Evolutionary conservation across 2,888 invertebrate genomes (phyloP).

Genomic region (Dasypogon diadema): DNA sequence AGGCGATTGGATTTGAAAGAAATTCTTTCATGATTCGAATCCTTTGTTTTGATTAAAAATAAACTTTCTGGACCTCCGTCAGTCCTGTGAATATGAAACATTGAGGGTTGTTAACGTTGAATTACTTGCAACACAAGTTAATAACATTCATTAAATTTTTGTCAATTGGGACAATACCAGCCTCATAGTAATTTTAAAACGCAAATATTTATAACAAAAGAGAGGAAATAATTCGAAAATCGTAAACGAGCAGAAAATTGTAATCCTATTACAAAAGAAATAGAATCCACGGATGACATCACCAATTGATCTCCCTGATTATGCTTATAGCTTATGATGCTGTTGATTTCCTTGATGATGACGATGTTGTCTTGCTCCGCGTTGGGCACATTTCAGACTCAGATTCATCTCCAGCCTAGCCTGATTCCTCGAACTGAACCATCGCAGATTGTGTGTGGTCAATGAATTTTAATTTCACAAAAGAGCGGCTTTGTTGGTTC

Average conservation of each 20-base stretch:
- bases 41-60: too few relatives aligned
- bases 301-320: constrained; percentile 48
- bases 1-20: too few relatives aligned
- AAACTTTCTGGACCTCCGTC: too few relatives aligned
- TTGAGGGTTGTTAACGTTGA: too few relatives aligned
- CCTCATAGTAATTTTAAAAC: too few relatives aligned
- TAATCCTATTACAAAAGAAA: constrained; percentile 38
- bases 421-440: constrained; percentile 38
- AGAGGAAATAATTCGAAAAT: background rate
- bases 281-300: constrained; percentile 46
- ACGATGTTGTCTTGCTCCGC: constrained; percentile 10
- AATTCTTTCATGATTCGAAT: too few relatives aligned
- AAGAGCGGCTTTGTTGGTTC: constrained; percentile 48
- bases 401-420: constrained; percentile 9
- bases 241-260: background rate
- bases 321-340: constrained; percentile 40
- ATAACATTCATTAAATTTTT: too few relatives aligned
- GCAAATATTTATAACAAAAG: too few relatives aligned
- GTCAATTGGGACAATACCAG: too few relatives aligned
- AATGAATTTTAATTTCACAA: constrained; percentile 54
- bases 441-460: constrained; percentile 53
- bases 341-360: constrained; percentile 48
- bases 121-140: too few relatives aligned
- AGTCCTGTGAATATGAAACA: too few relatives aligned
- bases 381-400: constrained; percentile 20